These are phyloP conservation scores for Drosophila pectinifera DNA, from an alignment of 1,140 invertebrate genomes.

Conservation along the genomic window DNA sequence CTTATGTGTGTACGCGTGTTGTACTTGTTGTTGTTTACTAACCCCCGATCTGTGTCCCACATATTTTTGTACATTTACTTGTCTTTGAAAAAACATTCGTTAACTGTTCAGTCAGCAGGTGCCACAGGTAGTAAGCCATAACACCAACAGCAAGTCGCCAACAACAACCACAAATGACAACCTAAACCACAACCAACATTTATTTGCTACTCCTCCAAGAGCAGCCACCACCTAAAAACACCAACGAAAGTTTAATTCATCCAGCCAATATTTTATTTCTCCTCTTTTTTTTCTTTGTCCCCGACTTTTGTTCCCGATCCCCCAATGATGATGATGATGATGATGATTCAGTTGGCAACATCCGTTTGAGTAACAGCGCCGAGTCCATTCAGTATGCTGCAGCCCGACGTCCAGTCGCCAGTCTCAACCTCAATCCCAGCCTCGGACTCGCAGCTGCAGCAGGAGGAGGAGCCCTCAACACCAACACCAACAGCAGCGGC, in stretches of 20 bases:
- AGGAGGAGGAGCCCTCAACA: background rate
- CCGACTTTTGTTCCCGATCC: slow-evolving; percentile 11
- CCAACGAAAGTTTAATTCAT: slow-evolving; percentile 37
- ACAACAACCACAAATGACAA: slow-evolving; percentile 18
- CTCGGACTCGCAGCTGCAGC: slow-evolving; percentile 37
- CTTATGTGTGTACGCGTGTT: slow-evolving; percentile 42
- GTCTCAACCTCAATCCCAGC: slow-evolving; percentile 77
- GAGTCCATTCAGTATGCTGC: slow-evolving; percentile 87
- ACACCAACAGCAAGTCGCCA: slow-evolving; percentile 27
- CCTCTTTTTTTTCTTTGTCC: slow-evolving; percentile 50
- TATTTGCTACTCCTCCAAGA: slow-evolving; percentile 9
- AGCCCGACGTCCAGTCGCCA: slow-evolving; percentile 85
- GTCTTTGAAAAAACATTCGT: slow-evolving; percentile 17
- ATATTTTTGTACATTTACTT: slow-evolving; percentile 24
- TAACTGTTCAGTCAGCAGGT: slow-evolving; percentile 26
- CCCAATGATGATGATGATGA: slow-evolving; percentile 11
- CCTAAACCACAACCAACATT: slow-evolving; percentile 28
- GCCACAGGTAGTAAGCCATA: slow-evolving; percentile 38
- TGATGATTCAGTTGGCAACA: slow-evolving; percentile 85
- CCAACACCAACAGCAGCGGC: slow-evolving; percentile 13
- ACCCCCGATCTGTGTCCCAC: slow-evolving; percentile 41
- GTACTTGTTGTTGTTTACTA: slow-evolving; percentile 71
- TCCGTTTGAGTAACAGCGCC: slow-evolving; percentile 88
- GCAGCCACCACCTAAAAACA: slow-evolving; percentile 22
- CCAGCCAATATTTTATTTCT: slow-evolving; percentile 61